Conservation (phyloP, 2,888 invertebrate genomes). For the Andrena chrysosceles region DNA sequence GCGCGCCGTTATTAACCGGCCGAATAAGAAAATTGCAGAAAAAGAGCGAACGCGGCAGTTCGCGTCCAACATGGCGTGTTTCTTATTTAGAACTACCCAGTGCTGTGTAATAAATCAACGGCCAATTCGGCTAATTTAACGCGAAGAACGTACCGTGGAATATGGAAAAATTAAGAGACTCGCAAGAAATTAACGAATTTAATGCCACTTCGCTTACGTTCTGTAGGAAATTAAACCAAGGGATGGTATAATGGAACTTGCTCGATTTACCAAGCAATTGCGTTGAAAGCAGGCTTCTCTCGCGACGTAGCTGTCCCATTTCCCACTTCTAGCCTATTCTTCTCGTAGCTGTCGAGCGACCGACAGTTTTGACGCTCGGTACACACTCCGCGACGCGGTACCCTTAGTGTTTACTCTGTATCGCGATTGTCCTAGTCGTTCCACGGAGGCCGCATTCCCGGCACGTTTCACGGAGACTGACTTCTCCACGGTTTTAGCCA, state of each 20-base stretch:
- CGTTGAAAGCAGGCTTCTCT: background rate
- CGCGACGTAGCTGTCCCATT: background rate
- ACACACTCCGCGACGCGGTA: slow-evolving; percentile 10
- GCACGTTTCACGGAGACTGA: slow-evolving; percentile 36
- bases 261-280: no score
- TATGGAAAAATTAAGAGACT: no score
- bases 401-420: background rate
- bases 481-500: slow-evolving; percentile 29
- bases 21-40: slow-evolving; percentile 14
- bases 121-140: slow-evolving; percentile 3
- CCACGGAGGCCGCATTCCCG: slow-evolving; percentile 27
- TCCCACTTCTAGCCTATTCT: background rate
- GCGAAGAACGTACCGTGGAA: no score
- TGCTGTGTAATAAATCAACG: slow-evolving; percentile 12
- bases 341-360: background rate
- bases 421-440: background rate
- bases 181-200: no score
- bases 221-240: no score
- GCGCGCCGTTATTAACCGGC: slow-evolving; percentile 33
- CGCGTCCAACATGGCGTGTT: no score
- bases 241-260: no score
- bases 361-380: slow-evolving; percentile 11
- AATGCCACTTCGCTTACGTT: no score
- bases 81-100: background rate
- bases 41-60: slow-evolving; percentile 25